phyloP scores from a whole-genome alignment of 2,888 invertebrate genomes.

The Cheilosia soror region DNA sequence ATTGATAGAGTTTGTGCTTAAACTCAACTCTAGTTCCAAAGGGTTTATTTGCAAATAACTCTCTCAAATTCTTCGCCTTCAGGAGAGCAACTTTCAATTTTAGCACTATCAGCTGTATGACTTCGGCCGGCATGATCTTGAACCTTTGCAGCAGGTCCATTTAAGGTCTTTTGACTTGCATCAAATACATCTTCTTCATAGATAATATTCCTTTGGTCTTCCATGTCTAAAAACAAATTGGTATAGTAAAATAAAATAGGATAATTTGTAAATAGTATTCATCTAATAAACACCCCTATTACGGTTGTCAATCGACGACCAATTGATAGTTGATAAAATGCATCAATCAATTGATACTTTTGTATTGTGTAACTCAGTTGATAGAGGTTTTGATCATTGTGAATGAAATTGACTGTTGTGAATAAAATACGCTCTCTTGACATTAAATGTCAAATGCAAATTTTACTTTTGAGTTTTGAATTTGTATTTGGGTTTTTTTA shows the following conservation, averaged over 20 bases:
- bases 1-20: constrained; percentile 14
- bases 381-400: no score
- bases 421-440: no score
- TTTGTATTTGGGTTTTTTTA: no score
- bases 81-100: not conserved
- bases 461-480: no score
- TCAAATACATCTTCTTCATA: not conserved
- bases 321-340: no score
- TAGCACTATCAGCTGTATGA: not conserved
- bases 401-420: no score
- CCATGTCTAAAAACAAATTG: constrained; percentile 7
- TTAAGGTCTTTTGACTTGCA: not conserved
- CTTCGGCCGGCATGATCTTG: not conserved
- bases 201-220: not conserved
- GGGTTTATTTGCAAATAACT: constrained; percentile 9
- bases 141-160: not conserved
- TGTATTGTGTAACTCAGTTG: no score
- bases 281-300: no score
- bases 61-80: constrained; percentile 1
- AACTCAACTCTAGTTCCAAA: constrained; percentile 19
- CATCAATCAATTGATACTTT: no score
- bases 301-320: no score
- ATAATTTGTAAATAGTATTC: no score
- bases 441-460: no score
- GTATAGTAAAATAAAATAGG: not conserved